Base-by-base conservation (phyloP, 2,797 vertebrate species). In the Phyllotis vaccarum region DNA sequence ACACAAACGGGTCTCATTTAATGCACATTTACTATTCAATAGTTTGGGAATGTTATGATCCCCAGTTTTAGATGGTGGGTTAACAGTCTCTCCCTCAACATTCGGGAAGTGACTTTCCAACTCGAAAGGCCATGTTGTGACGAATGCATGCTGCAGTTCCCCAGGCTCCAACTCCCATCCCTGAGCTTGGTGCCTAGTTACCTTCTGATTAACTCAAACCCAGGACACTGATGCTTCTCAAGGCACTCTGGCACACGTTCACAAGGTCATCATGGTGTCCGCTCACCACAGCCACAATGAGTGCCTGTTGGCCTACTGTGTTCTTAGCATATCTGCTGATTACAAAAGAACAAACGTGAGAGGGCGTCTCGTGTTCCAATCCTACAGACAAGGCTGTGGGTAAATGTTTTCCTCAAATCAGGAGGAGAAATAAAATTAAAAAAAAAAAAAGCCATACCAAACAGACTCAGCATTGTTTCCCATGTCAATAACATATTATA, bases 81-180 rank as follows among this genome's bases (percentile, higher is more conserved):
- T 64, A 78, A 21, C 16, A 46, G n/a, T 75, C 82, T 83, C 40
- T 17, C 1, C 43, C 43, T 43, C 37, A 52, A 72, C 58, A 64
- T 11, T 52, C 68, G 7, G 11, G 24, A 80, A 19, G n/a, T 88
- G 27, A 90, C 70, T 49, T 52, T 68, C n/a, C 64, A 60, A 87
- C 75, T 58, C 8, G 1, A 12, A 56, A 70, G 85, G 54, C 58
- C 56, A 58, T 14, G 86, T 72, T 85, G 74, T 86, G 86, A n/a
- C 4, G 3, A 24, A 10, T 6, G 9, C 16, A 1, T 13, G 3
- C 1, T 6, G 19, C 3, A 2, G 31, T 9, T 12, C 52, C 74
- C 75, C n/a, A 46, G 10, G 9, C 29, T 78, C 46, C 5, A 10
- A 34, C 3, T 40, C 21, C 54, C 3, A 62, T 0, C 34, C 2